These are phyloP conservation scores for Desoria tigrina DNA, from an alignment of 2,888 invertebrate genomes.

Conservation along the genomic window DNA sequence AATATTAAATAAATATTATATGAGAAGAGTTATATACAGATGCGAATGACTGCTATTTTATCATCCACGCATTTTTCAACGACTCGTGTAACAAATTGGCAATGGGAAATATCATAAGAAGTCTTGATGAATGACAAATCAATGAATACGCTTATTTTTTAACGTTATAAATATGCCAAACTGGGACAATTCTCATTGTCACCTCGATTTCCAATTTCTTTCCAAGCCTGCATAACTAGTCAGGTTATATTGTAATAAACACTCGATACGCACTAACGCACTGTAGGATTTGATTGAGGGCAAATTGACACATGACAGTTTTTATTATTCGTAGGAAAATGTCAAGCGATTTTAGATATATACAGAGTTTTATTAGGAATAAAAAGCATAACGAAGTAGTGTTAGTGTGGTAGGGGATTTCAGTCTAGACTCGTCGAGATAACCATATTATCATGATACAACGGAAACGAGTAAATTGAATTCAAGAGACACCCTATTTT, in stretches of 20 bases:
- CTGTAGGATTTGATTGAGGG: neutral
- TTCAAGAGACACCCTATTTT: neutral
- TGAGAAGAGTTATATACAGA: too few relatives aligned
- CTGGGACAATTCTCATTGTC: conserved; percentile 10
- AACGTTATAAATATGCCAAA: neutral
- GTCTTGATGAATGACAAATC: conserved; percentile 1
- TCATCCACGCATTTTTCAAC: too few relatives aligned
- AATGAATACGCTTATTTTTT: neutral
- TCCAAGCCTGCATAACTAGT: neutral
- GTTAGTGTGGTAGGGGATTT: too few relatives aligned
- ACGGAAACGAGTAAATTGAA: conserved; percentile 1
- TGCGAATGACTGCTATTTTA: too few relatives aligned
- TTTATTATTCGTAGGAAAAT: neutral
- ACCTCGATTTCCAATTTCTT: conserved; percentile 1
- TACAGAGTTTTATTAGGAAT: too few relatives aligned
- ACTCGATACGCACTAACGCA: neutral
- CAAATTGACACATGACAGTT: conserved; percentile 9
- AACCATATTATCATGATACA: neutral
- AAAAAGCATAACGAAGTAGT: too few relatives aligned
- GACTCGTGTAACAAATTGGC: conserved; percentile 7
- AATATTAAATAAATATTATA: too few relatives aligned
- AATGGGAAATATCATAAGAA: conserved; percentile 9
- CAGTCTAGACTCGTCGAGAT: too few relatives aligned
- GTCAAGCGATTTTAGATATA: too few relatives aligned
- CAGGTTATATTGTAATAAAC: neutral